Conservation (phyloP, 2,797 vertebrate species). For the Setipinna tenuifilis region DNA sequence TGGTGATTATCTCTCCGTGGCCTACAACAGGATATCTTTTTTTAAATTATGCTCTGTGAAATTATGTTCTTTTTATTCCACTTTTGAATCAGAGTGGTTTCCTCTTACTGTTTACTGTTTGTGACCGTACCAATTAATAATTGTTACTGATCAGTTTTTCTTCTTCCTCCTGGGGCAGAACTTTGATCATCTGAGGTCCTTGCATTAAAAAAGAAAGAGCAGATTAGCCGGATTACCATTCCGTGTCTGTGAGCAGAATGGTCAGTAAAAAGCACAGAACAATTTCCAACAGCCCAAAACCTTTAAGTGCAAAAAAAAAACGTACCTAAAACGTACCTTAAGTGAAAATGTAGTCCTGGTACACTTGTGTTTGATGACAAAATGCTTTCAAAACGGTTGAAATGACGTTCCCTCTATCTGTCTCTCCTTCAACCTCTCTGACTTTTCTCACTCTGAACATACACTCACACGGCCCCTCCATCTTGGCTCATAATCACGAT, state of each 20-base stretch:
- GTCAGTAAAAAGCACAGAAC: not conserved
- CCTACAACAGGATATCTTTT: conserved; percentile 88
- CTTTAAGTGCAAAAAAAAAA: conserved; percentile 49
- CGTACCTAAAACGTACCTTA: too few species aligned
- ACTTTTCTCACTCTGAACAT: conserved; percentile 46
- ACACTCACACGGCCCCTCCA: conserved; percentile 66
- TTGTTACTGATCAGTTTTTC: conserved; percentile 77
- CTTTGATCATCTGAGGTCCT: not conserved
- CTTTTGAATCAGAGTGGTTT: conserved; percentile 72
- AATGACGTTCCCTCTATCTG: conserved; percentile 78
- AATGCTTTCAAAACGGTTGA: conserved; percentile 92
- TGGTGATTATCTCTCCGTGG: conserved; percentile 92
- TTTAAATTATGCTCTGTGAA: conserved; percentile 87
- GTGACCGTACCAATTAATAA: conserved; percentile 80
- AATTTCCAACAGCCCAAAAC: conserved; percentile 20
- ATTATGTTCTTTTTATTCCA: conserved; percentile 87
- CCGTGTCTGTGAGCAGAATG: not conserved
- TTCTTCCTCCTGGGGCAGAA: conserved; percentile 80
- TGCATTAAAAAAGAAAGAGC: not conserved
- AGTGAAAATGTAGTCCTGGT: conserved; percentile 80
- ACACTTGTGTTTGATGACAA: conserved; percentile 96
- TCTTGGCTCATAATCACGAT: conserved; percentile 90
- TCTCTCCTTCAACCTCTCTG: conserved; percentile 67
- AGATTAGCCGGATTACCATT: not conserved
- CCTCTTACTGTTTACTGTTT: conserved; percentile 81